Conservation (phyloP, 2,888 invertebrate genomes). For the Nyleta sp. region DNA sequence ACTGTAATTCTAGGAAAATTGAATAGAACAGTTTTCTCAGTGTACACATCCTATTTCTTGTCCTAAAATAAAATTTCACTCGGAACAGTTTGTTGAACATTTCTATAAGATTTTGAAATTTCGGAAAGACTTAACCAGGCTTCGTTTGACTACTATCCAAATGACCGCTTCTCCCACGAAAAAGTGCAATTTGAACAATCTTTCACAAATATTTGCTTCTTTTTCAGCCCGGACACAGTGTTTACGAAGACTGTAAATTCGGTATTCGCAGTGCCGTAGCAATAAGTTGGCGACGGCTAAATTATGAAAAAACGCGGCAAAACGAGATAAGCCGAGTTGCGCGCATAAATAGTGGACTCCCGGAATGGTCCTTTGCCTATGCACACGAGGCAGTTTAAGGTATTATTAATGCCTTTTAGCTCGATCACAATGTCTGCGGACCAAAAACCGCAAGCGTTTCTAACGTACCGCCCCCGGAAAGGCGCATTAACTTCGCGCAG, state of each 20-base stretch:
- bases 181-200: too few species aligned
- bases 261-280: slow-evolving; percentile 20
- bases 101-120: too few species aligned
- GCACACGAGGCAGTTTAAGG: slow-evolving; percentile 57
- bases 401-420: slow-evolving; percentile 64
- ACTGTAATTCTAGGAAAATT: too few species aligned
- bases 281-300: slow-evolving; percentile 37
- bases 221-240: too few species aligned
- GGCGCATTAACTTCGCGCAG: slow-evolving; percentile 58
- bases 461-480: slow-evolving; percentile 55
- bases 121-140: too few species aligned
- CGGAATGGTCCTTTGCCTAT: slow-evolving; percentile 42
- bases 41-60: too few species aligned
- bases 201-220: too few species aligned
- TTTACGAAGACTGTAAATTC: slow-evolving; percentile 8
- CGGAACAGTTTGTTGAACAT: too few species aligned
- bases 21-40: too few species aligned
- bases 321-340: slow-evolving; percentile 52
- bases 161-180: too few species aligned
- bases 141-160: too few species aligned
- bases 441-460: slow-evolving; percentile 55
- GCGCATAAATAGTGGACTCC: slow-evolving; percentile 52
- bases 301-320: slow-evolving; percentile 57
- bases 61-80: too few species aligned
- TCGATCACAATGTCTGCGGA: slow-evolving; percentile 59